Percentiles rank a stretch among this genome's conserved stretches.
Evolutionary conservation across 2,888 invertebrate genomes (phyloP).

Genomic region (Caenorhabditis angaria): DNA sequence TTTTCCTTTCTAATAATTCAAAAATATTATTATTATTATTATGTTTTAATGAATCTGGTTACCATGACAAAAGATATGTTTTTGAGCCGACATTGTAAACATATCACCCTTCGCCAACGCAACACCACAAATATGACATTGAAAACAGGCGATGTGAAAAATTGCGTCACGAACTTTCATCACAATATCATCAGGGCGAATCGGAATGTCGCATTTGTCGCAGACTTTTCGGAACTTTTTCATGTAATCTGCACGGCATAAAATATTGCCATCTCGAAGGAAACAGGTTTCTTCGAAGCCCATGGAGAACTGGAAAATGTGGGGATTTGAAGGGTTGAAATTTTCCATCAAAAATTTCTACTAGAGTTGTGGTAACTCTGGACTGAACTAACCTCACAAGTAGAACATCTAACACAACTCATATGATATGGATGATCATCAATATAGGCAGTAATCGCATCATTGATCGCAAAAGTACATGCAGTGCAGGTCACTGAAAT

Average conservation of each 20-base stretch:
- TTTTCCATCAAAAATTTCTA: background rate
- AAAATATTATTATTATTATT: too few relatives aligned
- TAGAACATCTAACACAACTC: slow-evolving; percentile 23
- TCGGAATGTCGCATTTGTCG: slow-evolving; percentile 85
- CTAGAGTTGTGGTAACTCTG: background rate
- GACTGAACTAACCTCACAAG: slow-evolving; percentile 9
- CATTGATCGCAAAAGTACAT: slow-evolving; percentile 19
- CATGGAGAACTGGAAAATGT: slow-evolving; percentile 14
- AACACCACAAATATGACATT: slow-evolving; percentile 84
- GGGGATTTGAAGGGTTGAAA: background rate
- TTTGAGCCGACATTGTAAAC: slow-evolving; percentile 85
- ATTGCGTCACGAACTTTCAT: slow-evolving; percentile 88
- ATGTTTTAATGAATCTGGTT: slow-evolving; percentile 4
- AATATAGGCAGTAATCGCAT: slow-evolving; percentile 13
- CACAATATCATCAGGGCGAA: slow-evolving; percentile 87
- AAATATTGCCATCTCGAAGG: slow-evolving; percentile 23
- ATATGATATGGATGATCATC: slow-evolving; percentile 29
- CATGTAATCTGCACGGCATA: slow-evolving; percentile 35
- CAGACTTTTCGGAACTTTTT: slow-evolving; percentile 83
- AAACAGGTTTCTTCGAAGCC: slow-evolving; percentile 36
- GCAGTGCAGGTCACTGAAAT: slow-evolving; percentile 17
- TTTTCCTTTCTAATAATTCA: too few relatives aligned
- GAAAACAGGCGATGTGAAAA: slow-evolving; percentile 89
- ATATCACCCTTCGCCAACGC: slow-evolving; percentile 87
- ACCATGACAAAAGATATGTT: slow-evolving; percentile 63